Evolutionary conservation across 2,888 invertebrate genomes (phyloP).

Genomic region (Chalcosyrphus nemorum): DNA sequence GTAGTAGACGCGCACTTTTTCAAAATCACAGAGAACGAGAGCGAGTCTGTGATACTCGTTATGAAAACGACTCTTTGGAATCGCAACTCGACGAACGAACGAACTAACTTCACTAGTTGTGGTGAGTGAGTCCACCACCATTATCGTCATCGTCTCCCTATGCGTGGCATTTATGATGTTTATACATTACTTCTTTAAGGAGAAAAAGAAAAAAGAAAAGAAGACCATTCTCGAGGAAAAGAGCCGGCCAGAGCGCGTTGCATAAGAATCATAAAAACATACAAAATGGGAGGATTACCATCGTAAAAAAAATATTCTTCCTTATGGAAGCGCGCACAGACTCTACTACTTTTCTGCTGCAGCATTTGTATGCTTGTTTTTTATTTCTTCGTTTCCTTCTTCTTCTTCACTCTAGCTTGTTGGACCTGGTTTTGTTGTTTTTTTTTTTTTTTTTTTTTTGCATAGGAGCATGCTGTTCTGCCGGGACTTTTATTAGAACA

Average conservation of each 20-base stretch:
- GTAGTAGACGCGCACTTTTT: slow-evolving; percentile 30
- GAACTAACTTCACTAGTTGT: no score
- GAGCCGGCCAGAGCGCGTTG: slow-evolving; percentile 28
- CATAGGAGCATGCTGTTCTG: slow-evolving; percentile 4
- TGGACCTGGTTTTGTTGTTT: slow-evolving; percentile 26
- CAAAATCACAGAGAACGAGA: slow-evolving; percentile 30
- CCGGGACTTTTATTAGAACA: slow-evolving; percentile 51
- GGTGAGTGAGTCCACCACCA: slow-evolving; percentile 42
- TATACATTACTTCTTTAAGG: slow-evolving; percentile 49
- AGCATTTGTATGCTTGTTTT: slow-evolving; percentile 53
- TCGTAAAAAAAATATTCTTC: slow-evolving; percentile 72
- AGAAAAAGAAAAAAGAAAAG: slow-evolving; percentile 11
- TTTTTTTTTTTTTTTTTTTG: no score
- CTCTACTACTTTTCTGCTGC: no score
- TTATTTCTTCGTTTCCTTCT: slow-evolving; percentile 15
- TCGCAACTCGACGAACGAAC: background rate
- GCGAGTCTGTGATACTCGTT: slow-evolving; percentile 48
- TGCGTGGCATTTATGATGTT: slow-evolving; percentile 59
- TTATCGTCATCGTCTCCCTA: slow-evolving; percentile 38
- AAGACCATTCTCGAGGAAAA: slow-evolving; percentile 2
- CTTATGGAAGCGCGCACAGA: slow-evolving; percentile 50
- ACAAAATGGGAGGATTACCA: slow-evolving; percentile 67
- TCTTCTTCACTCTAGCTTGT: background rate
- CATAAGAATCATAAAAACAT: slow-evolving; percentile 71
- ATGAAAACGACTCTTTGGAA: slow-evolving; percentile 33